phyloP scores from a whole-genome alignment of 2,888 invertebrate genomes.

The Periphyllus acericola region DNA sequence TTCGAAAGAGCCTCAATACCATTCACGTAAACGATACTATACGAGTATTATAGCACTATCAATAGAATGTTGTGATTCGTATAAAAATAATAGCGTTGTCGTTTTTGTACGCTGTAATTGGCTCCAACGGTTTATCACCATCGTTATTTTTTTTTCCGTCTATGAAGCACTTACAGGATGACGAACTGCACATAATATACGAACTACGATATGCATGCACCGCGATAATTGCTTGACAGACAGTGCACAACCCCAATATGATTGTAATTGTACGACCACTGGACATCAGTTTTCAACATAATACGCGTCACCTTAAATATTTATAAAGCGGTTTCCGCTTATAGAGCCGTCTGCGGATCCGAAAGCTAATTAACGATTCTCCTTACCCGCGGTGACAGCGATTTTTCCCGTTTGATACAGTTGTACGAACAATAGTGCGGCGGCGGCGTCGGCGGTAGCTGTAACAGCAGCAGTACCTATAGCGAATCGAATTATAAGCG shows the following conservation, averaged over 20 bases:
- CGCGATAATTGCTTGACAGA: background rate
- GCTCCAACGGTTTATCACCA: background rate
- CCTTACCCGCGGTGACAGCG: background rate
- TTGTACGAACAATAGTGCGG: no score
- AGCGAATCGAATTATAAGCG: no score
- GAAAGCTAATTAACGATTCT: conserved; percentile 17
- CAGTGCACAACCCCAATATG: background rate
- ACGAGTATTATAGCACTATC: no score
- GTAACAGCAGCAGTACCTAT: no score
- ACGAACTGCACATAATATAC: background rate
- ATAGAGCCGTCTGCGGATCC: background rate
- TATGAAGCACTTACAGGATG: background rate
- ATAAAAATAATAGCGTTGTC: background rate
- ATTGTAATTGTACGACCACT: background rate
- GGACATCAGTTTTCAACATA: background rate
- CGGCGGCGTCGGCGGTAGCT: no score
- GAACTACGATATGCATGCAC: background rate
- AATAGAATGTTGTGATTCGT: no score
- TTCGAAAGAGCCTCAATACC: no score
- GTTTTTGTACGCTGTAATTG: background rate
- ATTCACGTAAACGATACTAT: no score
- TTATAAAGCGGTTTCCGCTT: background rate
- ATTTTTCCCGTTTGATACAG: background rate
- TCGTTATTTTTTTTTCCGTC: background rate
- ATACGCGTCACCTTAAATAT: no score